Base-by-base conservation (phyloP, 1,140 invertebrate species). In the Adelges cooleyi region DNA sequence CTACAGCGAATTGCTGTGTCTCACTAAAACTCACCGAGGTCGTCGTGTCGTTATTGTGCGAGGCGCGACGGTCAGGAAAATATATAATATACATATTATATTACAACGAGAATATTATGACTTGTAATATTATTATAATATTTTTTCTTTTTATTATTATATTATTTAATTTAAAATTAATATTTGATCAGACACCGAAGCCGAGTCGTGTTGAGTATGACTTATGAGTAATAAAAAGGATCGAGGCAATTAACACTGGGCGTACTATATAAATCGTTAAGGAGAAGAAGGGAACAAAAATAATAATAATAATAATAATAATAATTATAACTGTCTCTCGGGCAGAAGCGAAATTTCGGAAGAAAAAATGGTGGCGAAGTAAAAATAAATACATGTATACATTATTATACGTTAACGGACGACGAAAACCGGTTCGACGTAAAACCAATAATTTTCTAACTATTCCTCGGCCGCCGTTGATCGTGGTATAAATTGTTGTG, bases 361-460 rank as follows among this genome's bases (percentile, higher is more conserved):
- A 62, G 42, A 59, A 59, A 56, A 62, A 33, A 62, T 62, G 40
- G 56, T 62, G 56, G 56, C 20, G 23, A 46, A 62, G 54, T 27
- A 42, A 62, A 46, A 59, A 29, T 46, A 62, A 29, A 23, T 25
- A 46, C 10, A 42, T 3, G 40, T 33, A 44, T 44, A 38, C 13
- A 44, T n/a, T 44, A 44, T 44, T 11, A 44, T 20, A 23, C 20
- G 23, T 33, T 6, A 5, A 33, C 29, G 29, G 11, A 33, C 11
- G n/a, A n/a, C 15, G 46, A 25, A 46, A 62, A 62, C 56, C 56
- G 56, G 56, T 62, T 62, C 10, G 23, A 20, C 40, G 56, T 62
- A 62, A 62, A 62, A 62, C 56, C 56, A 62, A 62, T 62, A 62
- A 62, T 62, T 62, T 62, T 25, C 56, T 13, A 62, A 62, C 56